These are phyloP conservation scores for Colaptes auratus DNA, from an alignment of 2,113 vertebrate genomes.

Conservation along the genomic window DNA sequence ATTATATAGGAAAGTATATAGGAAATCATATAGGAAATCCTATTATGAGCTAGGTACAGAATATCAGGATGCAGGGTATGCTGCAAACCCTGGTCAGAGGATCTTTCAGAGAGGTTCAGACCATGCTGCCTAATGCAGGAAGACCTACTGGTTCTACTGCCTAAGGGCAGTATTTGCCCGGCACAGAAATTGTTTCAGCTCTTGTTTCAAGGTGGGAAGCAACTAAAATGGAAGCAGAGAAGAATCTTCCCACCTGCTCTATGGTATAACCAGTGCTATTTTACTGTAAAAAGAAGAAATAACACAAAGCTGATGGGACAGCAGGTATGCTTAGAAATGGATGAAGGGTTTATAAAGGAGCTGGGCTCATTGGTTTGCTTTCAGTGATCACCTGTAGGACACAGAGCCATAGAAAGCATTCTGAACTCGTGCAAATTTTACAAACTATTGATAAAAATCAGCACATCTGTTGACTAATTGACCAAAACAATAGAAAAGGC, in stretches of 20 bases:
- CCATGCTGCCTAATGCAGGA: neutral
- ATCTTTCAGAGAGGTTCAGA: neutral
- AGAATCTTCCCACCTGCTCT: neutral
- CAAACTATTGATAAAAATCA: neutral
- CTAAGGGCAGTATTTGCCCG: neutral
- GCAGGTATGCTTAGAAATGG: neutral
- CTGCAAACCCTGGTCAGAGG: neutral
- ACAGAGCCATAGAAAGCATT: neutral
- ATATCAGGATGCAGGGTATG: rapidly evolving
- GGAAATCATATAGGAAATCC: no score
- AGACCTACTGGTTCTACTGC: neutral
- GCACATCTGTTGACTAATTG: neutral
- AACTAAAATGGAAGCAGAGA: constrained; percentile 20
- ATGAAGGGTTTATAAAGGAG: neutral
- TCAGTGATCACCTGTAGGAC: neutral
- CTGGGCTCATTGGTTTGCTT: neutral
- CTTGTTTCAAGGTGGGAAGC: constrained; percentile 4
- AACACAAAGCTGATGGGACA: neutral
- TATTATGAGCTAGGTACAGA: neutral
- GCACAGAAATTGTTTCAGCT: neutral
- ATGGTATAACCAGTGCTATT: neutral
- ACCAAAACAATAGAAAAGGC: neutral
- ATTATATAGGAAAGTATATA: no score
- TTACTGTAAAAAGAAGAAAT: neutral
- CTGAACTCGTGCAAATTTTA: neutral